phyloP scores from a whole-genome alignment of 2,888 invertebrate genomes.

The Dorcus parallelipipedus region DNA sequence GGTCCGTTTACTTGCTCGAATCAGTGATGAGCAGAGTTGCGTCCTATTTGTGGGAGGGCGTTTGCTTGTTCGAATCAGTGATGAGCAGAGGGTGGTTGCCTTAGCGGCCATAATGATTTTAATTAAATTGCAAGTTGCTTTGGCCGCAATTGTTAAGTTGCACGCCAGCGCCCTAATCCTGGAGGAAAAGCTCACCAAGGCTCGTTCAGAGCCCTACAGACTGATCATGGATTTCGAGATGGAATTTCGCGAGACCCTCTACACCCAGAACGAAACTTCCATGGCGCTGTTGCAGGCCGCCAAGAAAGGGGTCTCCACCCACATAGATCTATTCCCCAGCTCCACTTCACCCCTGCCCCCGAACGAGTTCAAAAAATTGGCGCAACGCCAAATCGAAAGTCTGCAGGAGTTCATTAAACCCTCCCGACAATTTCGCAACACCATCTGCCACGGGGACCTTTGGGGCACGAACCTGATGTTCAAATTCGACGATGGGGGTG shows the following conservation, averaged over 20 bases:
- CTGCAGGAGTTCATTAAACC: slow-evolving; percentile 26
- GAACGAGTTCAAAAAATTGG: slow-evolving; percentile 18
- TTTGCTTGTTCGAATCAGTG: no score
- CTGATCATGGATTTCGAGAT: slow-evolving; percentile 29
- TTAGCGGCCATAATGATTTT: no score
- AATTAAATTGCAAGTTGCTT: slow-evolving; percentile 3
- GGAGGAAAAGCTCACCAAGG: slow-evolving; percentile 33
- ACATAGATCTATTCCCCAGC: slow-evolving; percentile 25
- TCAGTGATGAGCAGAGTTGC: no score
- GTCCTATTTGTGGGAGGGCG: no score
- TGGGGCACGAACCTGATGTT: slow-evolving; percentile 52
- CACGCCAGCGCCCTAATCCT: slow-evolving; percentile 40
- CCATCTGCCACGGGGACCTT: slow-evolving; percentile 49
- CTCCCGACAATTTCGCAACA: slow-evolving; percentile 44
- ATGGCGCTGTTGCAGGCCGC: slow-evolving; percentile 37
- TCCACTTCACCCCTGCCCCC: background rate
- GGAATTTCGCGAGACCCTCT: slow-evolving; percentile 44
- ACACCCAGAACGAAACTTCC: slow-evolving; percentile 38
- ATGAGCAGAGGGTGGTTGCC: no score
- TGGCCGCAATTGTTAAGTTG: slow-evolving; percentile 31
- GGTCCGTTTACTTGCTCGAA: no score
- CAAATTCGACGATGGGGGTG: slow-evolving; percentile 20
- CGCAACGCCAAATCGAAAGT: background rate
- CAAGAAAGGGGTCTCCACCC: slow-evolving; percentile 36
- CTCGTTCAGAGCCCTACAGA: slow-evolving; percentile 22